phyloP scores from a whole-genome alignment of 1,140 invertebrate species.

The Ditylenchus dipsaci region DNA sequence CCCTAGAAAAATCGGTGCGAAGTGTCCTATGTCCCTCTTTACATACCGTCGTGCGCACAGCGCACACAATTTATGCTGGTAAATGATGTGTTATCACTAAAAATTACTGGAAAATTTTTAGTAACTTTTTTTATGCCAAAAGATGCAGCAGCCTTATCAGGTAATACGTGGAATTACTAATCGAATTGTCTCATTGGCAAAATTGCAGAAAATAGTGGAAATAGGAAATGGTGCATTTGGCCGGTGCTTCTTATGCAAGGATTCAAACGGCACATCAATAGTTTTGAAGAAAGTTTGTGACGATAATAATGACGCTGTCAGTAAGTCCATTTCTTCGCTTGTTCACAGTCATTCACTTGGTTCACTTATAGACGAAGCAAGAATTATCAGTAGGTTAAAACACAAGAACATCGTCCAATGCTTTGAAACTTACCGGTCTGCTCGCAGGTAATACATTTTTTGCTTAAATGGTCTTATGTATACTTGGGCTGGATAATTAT shows the following conservation, averaged over 20 bases:
- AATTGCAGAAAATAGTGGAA: neutral
- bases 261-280: constrained; percentile 4
- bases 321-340: neutral
- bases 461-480: constrained; percentile 9
- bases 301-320: neutral
- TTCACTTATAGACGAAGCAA: constrained; percentile 12
- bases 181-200: no score
- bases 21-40: no score
- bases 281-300: constrained; percentile 16
- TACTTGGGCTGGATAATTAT: constrained; percentile 1
- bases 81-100: no score
- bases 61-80: no score
- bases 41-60: no score
- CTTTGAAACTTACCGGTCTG: neutral
- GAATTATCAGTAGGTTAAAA: constrained; percentile 6
- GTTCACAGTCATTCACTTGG: neutral
- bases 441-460: neutral
- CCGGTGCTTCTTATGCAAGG: constrained; percentile 22
- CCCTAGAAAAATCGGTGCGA: no score
- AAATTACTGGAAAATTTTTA: no score
- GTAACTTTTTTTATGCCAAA: no score
- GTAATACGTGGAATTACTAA: no score
- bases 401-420: constrained; percentile 1
- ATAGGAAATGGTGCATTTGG: constrained; percentile 25
- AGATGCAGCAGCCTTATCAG: no score